Evolutionary conservation across 2,888 invertebrate species (phyloP), one percentile per base, ranked within the genome.

Genomic region (Amiota minor): DNA sequence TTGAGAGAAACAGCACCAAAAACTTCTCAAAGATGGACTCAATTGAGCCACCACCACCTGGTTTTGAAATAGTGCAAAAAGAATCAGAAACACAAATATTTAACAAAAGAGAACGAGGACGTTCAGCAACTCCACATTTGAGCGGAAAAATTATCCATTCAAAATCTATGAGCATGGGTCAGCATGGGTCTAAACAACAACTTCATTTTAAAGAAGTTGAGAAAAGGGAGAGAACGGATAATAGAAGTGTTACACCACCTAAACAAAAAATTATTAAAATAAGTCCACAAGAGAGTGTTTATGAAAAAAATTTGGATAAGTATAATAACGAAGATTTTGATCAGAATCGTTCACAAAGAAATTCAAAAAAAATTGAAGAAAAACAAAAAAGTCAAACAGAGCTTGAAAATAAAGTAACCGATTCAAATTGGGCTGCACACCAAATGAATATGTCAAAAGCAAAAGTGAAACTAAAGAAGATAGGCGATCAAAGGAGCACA

Each of bases 41-140:
- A 9, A 47, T 81, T 50, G 83, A 84, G 72, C 87, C 88, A 0
- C 87, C 87, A 1, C 87, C 87, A 9, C 87, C 87, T 14, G 87
- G 87, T 0, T 88, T 87, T 72, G 87, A 88, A 73, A 77, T 77
- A 50, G 72, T 74, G 65, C 56, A 72, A 75, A 75, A 73, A 73
- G 61, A 70, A 1, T 49, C 23, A n/a, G 49, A 20, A 20, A 4
- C 10, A 11, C n/a, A 50, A n/a, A 45, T 50, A 10, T 20, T 14
- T 35, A 35, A 35, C 6, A 35, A 35, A 35, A 35, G 4, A 6
- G 35, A 35, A 6, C 2, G 35, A 35, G 35, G 56, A 53, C 71
- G 77, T 59, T 76, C 75, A n/a, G 71, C 72, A 49, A 76, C 76
- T 3, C 78, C 77, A n/a, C 78, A 77, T 71, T 71, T 77, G 1